Percentiles rank a stretch among this genome's conserved stretches.
These are phyloP conservation scores for Vandiemenella viatica DNA, from an alignment of 2,888 invertebrate genomes.

Conservation along the genomic window DNA sequence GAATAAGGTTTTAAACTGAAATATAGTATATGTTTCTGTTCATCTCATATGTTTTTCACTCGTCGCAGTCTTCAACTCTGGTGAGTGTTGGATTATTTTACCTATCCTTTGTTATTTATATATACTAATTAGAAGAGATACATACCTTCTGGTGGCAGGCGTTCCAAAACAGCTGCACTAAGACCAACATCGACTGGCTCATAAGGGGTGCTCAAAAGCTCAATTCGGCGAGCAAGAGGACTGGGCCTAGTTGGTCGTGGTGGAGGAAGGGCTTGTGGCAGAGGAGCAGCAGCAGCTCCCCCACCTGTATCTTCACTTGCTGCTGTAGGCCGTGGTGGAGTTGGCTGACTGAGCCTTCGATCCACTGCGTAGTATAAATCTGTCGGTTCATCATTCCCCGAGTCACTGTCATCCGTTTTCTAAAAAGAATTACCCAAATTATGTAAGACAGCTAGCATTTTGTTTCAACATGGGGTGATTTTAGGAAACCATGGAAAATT, in stretches of 20 bases:
- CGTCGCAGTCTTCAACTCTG: no score
- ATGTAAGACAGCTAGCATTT: conserved; percentile 3
- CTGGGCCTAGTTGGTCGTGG: conserved; percentile 6
- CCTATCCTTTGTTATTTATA: no score
- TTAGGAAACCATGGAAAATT: no score
- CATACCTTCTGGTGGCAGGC: conserved; percentile 54
- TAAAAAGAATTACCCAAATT: conserved; percentile 21
- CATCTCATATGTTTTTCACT: no score
- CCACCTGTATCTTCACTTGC: not conserved
- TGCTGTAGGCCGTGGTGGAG: conserved; percentile 17
- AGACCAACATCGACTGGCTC: conserved; percentile 38
- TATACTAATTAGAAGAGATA: no score
- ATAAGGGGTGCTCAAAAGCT: conserved; percentile 42
- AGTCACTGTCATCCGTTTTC: conserved; percentile 79
- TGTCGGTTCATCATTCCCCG: conserved; percentile 86
- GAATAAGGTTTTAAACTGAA: no score
- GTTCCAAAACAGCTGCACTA: conserved; percentile 47
- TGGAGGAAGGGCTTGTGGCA: not conserved
- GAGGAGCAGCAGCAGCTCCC: not conserved
- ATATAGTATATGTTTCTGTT: no score
- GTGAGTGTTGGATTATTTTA: no score
- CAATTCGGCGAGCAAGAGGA: conserved; percentile 42
- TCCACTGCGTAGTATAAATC: conserved; percentile 42
- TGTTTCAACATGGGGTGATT: no score
- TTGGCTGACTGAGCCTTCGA: conserved; percentile 30